phyloP scores from a whole-genome alignment of 2,797 vertebrate species.

The Megaceryle alcyon region DNA sequence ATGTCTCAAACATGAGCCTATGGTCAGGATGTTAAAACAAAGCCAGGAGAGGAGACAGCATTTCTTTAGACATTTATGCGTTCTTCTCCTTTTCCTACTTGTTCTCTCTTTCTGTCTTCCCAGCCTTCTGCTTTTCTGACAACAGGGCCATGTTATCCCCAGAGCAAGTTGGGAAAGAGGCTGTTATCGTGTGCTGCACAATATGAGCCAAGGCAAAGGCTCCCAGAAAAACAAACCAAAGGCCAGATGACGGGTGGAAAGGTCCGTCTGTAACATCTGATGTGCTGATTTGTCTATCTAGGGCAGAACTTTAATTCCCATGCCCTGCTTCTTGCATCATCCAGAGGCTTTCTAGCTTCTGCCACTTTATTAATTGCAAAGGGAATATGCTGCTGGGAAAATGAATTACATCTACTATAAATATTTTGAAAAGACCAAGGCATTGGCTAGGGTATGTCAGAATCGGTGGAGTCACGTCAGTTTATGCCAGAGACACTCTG shows the following conservation, averaged over 20 bases:
- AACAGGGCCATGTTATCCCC: not conserved
- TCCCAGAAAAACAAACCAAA: not conserved
- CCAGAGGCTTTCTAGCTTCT: not conserved
- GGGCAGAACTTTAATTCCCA: not conserved
- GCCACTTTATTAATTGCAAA: constrained; percentile 13
- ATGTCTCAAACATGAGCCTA: constrained; percentile 27
- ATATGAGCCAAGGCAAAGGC: not conserved
- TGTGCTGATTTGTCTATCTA: not conserved
- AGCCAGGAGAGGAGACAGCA: not conserved
- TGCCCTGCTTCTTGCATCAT: not conserved
- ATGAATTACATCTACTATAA: not conserved
- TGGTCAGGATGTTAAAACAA: not conserved
- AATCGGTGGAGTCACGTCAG: not conserved
- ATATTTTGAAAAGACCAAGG: constrained; percentile 40
- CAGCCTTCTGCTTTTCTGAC: not conserved
- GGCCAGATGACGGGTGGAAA: not conserved
- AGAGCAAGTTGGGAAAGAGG: not conserved
- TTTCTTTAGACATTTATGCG: not conserved
- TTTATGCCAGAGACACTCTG: not conserved
- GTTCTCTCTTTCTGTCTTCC: not conserved
- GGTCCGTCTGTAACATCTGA: not conserved
- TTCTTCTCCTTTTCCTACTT: not conserved
- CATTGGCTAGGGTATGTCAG: not conserved
- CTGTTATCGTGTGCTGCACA: not conserved
- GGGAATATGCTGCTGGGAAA: constrained; percentile 39